These are phyloP conservation scores for Caenorhabditis macrosperma DNA, from an alignment of 2,888 invertebrate species.

Conservation along the genomic window DNA sequence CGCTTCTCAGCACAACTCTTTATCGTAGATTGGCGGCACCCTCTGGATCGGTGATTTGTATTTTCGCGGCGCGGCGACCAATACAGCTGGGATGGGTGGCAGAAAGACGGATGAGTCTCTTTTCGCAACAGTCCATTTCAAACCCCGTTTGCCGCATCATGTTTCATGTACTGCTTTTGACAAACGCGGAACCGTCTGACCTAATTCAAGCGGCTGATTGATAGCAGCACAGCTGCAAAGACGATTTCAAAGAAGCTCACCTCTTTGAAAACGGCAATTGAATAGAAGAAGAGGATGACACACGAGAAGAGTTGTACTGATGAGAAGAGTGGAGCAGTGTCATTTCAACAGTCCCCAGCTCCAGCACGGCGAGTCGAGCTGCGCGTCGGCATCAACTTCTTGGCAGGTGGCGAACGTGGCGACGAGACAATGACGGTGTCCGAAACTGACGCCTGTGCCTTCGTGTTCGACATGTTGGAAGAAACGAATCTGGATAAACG, in stretches of 20 bases:
- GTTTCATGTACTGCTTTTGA: conserved; percentile 49
- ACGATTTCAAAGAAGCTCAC: neutral
- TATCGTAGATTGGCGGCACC: neutral
- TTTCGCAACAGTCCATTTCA: conserved; percentile 33
- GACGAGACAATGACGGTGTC: conserved; percentile 38
- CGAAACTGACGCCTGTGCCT: conserved; percentile 20
- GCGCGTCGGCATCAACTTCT: conserved; percentile 14
- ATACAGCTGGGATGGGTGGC: conserved; percentile 39
- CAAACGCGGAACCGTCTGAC: conserved; percentile 32
- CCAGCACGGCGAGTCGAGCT: conserved; percentile 22
- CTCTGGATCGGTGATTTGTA: conserved; percentile 22
- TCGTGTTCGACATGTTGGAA: conserved; percentile 21
- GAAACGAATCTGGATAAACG: conserved; percentile 24
- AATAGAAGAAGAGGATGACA: conserved; percentile 13
- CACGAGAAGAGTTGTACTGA: conserved; percentile 26
- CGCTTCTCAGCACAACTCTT: neutral
- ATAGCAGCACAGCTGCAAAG: neutral
- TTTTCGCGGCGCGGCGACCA: conserved; percentile 13
- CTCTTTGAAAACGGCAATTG: neutral
- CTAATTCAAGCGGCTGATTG: conserved; percentile 38
- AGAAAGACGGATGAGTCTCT: conserved; percentile 32
- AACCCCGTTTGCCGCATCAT: conserved; percentile 52
- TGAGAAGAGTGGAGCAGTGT: neutral
- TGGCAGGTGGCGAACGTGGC: conserved; percentile 49
- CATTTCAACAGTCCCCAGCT: conserved; percentile 39